A percentile compares a stretch with the other conserved stretches of the same genome.
These are phyloP conservation scores for Ennomos erosarius DNA, from an alignment of 2,888 invertebrate species.

Conservation along the genomic window DNA sequence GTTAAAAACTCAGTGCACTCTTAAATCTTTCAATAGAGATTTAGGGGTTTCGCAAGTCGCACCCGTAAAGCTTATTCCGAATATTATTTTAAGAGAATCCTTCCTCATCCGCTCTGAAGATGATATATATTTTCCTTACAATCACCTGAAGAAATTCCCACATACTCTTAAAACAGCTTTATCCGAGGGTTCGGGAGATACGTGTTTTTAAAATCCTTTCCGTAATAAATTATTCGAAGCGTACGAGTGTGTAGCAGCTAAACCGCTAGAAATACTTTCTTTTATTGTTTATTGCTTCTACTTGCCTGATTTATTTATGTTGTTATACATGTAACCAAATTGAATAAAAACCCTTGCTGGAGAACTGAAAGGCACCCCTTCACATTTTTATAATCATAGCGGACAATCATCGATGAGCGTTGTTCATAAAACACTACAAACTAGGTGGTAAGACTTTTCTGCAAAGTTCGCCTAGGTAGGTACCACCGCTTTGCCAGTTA, in stretches of 20 bases:
- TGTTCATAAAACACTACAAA: too few relatives aligned
- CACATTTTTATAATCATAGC: too few relatives aligned
- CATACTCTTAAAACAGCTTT: slow-evolving; percentile 78
- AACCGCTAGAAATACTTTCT: slow-evolving; percentile 67
- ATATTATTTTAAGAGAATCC: slow-evolving; percentile 37
- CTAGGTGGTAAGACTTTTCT: too few relatives aligned
- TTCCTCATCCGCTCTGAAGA: slow-evolving; percentile 38
- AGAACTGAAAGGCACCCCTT: not conserved
- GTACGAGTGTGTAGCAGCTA: slow-evolving; percentile 57
- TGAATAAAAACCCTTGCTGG: too few relatives aligned
- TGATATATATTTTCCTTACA: slow-evolving; percentile 56
- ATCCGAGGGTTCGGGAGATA: slow-evolving; percentile 68
- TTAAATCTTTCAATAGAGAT: slow-evolving; percentile 13
- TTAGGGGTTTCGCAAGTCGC: slow-evolving; percentile 23
- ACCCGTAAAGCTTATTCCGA: slow-evolving; percentile 22
- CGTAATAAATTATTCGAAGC: slow-evolving; percentile 78
- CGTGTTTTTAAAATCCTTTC: slow-evolving; percentile 80
- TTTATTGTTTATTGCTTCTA: slow-evolving; percentile 47
- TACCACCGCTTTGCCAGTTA: too few relatives aligned
- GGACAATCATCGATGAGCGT: too few relatives aligned
- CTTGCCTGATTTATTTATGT: slow-evolving; percentile 35
- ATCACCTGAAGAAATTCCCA: slow-evolving; percentile 76
- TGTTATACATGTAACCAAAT: not conserved
- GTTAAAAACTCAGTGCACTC: slow-evolving; percentile 5
- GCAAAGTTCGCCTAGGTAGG: too few relatives aligned